Percentiles rank a stretch among this genome's conserved stretches.
phyloP scores from a whole-genome alignment of 2,797 vertebrate species.

The Scomberomorus guttatus region DNA sequence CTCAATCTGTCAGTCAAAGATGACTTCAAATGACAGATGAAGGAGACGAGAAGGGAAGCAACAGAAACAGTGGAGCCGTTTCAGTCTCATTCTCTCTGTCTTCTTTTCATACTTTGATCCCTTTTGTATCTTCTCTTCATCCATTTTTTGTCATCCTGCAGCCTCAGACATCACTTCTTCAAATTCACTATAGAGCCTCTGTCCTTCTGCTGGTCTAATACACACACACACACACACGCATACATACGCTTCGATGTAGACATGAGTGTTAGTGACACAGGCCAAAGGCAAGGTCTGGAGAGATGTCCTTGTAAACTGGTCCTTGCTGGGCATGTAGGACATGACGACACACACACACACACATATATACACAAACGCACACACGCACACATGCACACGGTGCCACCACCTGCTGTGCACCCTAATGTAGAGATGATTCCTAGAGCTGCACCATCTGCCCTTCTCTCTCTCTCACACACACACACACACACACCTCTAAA shows the following conservation, averaged over 20 bases:
- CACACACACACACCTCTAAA: not conserved
- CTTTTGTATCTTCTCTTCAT: slow-evolving; percentile 21
- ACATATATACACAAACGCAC: slow-evolving; percentile 27
- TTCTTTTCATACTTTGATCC: slow-evolving; percentile 15
- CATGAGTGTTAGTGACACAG: slow-evolving; percentile 72
- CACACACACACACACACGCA: slow-evolving; percentile 13
- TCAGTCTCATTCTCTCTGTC: slow-evolving; percentile 2
- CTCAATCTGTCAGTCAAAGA: slow-evolving; percentile 52
- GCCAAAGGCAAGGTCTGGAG: slow-evolving; percentile 78
- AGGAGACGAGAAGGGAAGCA: slow-evolving; percentile 15
- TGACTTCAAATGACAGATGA: slow-evolving; percentile 23
- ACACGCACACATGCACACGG: slow-evolving; percentile 22
- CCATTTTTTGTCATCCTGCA: slow-evolving; percentile 30
- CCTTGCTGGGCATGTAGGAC: slow-evolving; percentile 51
- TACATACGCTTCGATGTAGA: slow-evolving; percentile 45
- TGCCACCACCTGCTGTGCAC: slow-evolving; percentile 66
- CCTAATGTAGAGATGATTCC: slow-evolving; percentile 75
- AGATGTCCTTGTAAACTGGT: slow-evolving; percentile 75
- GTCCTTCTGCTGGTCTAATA: slow-evolving; percentile 9
- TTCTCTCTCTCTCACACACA: slow-evolving; percentile 31
- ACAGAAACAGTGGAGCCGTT: slow-evolving; percentile 10
- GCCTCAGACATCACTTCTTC: slow-evolving; percentile 42
- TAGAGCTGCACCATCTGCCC: slow-evolving; percentile 81
- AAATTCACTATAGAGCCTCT: slow-evolving; percentile 14
- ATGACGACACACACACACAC: slow-evolving; percentile 20